Base-by-base conservation (phyloP, 2,113 vertebrate genomes). In the Burhinus oedicnemus region DNA sequence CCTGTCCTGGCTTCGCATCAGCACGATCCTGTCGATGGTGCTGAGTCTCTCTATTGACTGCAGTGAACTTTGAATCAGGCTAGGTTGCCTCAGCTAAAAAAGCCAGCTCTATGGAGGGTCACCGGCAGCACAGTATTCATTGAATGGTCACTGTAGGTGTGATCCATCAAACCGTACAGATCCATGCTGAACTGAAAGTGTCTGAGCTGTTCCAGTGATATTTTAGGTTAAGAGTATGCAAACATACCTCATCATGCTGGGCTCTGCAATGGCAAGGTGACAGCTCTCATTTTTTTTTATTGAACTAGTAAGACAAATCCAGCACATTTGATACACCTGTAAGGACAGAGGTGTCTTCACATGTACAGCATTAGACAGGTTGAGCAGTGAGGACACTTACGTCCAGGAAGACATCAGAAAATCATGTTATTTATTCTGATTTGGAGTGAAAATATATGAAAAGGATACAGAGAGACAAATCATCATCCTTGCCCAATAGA, bases 1-100 rank as follows among this genome's bases (percentile, higher is more conserved):
- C 97, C 97, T 96, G 95, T 72, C 47, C 76, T 96, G 94, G 94
- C 93, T 68, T 71, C 3, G 3, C 60, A 83, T 94, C 85, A 95
- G 83, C 60, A 11, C 2, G 13, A 65, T 95, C 87, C 92, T 93
- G 61, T 76, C 2, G 3, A 54, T 10, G 75, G 82, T 93, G 82
- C 79, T 96, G 95, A 88, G 78, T 58, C 40, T 95, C 69, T 92
- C 40, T 70, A 30, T 36, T 77, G 58, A 57, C 27, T 93, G 91
- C 38, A 79, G 66, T 83, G 71, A 66, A 60, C 64, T 95, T 79
- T 83, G 47, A 47, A 78, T 82, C 13, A 26, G 51, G 34, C 55
- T 92, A 60, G 12, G 14, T 62, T 68, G 68, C 52, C 36, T 19
- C 57, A 83, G 94, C 70, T 57, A 89, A 89, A 69, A 96, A 57